A percentile compares a stretch with the other conserved stretches of the same genome.
Evolutionary conservation across 2,797 vertebrate species (phyloP).

Genomic region (Gymnodraco acuticeps): DNA sequence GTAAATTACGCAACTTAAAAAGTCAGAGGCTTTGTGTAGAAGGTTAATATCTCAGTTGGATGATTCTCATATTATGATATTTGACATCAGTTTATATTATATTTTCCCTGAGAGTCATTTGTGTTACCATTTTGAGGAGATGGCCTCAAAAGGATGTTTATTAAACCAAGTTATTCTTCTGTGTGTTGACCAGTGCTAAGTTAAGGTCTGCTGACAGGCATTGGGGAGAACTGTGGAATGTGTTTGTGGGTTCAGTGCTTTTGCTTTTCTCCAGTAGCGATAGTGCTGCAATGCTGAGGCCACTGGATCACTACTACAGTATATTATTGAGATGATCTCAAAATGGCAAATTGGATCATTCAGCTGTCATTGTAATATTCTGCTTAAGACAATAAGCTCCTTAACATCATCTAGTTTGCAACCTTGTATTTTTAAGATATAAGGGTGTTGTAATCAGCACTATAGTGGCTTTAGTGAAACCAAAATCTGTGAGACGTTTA

Average conservation of each 20-base stretch:
- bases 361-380: slow-evolving; percentile 22
- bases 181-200: slow-evolving; percentile 67
- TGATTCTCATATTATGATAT: neutral
- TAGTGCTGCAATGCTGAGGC: slow-evolving; percentile 43
- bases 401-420: slow-evolving; percentile 4
- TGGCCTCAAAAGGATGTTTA: slow-evolving; percentile 20
- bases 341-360: slow-evolving; percentile 8
- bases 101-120: neutral
- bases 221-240: slow-evolving; percentile 49
- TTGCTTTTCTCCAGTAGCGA: slow-evolving; percentile 36
- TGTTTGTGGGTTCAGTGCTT: slow-evolving; percentile 58
- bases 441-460: slow-evolving; percentile 1
- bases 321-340: slow-evolving; percentile 26
- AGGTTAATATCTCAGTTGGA: slow-evolving; percentile 15
- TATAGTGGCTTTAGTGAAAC: neutral
- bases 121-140: slow-evolving; percentile 14
- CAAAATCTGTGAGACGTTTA: slow-evolving; percentile 14
- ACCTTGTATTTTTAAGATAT: neutral
- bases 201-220: slow-evolving; percentile 57
- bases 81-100: slow-evolving; percentile 6
- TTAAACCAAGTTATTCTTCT: slow-evolving; percentile 58
- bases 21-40: slow-evolving; percentile 4
- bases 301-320: slow-evolving; percentile 23
- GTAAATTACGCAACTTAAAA: neutral
- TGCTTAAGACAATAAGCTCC: slow-evolving; percentile 2